These are phyloP conservation scores for Gouania willdenowi DNA, from an alignment of 2,797 vertebrate species.

Conservation along the genomic window DNA sequence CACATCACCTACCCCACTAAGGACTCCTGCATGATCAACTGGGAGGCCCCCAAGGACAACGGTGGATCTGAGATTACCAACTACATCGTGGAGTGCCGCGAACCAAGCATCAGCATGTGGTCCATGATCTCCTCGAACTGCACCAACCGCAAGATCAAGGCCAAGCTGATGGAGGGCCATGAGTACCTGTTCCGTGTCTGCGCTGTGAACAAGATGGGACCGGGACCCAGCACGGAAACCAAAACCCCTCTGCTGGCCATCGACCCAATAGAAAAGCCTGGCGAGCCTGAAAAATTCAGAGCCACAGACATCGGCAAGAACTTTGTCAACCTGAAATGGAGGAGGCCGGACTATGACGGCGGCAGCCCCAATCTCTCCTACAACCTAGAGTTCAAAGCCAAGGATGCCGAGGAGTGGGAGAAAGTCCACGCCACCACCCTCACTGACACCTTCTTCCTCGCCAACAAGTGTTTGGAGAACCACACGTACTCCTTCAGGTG, in stretches of 20 bases:
- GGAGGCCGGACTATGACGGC: slow-evolving; percentile 93
- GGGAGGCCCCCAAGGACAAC: slow-evolving; percentile 93
- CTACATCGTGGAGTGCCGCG: slow-evolving; percentile 95
- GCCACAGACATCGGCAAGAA: slow-evolving; percentile 92
- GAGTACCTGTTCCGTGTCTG: slow-evolving; percentile 97
- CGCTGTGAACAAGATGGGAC: slow-evolving; percentile 95
- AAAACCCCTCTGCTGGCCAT: slow-evolving; percentile 90
- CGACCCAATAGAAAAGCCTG: slow-evolving; percentile 92
- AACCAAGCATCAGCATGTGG: slow-evolving; percentile 91
- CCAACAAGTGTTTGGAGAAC: slow-evolving; percentile 90
- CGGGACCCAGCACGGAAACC: slow-evolving; percentile 87
- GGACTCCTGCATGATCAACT: slow-evolving; percentile 91
- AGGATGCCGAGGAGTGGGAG: slow-evolving; percentile 89
- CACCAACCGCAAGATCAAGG: slow-evolving; percentile 91
- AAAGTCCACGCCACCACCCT: slow-evolving; percentile 83
- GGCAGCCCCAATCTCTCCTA: slow-evolving; percentile 93
- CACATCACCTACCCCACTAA: slow-evolving; percentile 85
- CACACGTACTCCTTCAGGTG: slow-evolving; percentile 82
- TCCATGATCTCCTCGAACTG: slow-evolving; percentile 91
- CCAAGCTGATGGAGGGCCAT: slow-evolving; percentile 89
- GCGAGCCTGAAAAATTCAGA: slow-evolving; percentile 94
- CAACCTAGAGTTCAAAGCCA: slow-evolving; percentile 88
- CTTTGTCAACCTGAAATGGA: slow-evolving; percentile 91
- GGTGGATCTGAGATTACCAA: slow-evolving; percentile 98
- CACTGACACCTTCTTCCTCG: slow-evolving; percentile 90